Base-by-base conservation (phyloP, 2,888 invertebrate species). In the Diarsia dahlii region DNA sequence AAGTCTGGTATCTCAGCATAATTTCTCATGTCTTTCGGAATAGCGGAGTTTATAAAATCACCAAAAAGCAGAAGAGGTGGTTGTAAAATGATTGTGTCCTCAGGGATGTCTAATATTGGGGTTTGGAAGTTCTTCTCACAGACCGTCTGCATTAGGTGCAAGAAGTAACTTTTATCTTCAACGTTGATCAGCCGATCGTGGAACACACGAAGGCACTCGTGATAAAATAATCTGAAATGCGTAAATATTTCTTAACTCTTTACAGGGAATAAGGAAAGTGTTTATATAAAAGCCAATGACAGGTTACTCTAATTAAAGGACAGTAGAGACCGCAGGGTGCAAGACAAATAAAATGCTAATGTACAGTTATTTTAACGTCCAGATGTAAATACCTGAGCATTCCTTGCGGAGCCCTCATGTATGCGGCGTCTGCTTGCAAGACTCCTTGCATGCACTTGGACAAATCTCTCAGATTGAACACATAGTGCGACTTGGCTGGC, bases 401-500 rank as follows among this genome's bases (percentile, higher is more conserved):
- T 77, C 97, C 97, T 74, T 95, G 95, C 70, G 98, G 97, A 62
- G 97, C 97, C 67, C 98, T 97, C 93, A 98, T 97, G 66, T 97
- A 97, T 3, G 97, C 97, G 50, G 97, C 97, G 90, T 98, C 98
- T 0, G 98, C 98, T 92, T 99, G 99, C 71, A 99, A 94, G 13
- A 99, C 97, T n/a, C 99, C 99, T 94, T 99, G 99, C 89, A 99
- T 97, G 80, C 98, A 98, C 93, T 99, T 99, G 15, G 99, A 99
- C 60, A 99, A 96, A 95, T 99, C 99, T 65, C 99, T 97, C 87
- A 99, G 95, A 94, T 99, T 99, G 93, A 99, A 99, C 20, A 99
- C 98, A 90, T 99, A 99, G 94, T 99, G 99, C 0, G 98, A 98
- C 92, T 99, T 99, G 46, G 98, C 97, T 0, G 99, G 99, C 0